Evolutionary conservation across 2,888 invertebrate genomes (phyloP), one percentile per base, ranked within the genome.

Genomic region (Phortica magna): DNA sequence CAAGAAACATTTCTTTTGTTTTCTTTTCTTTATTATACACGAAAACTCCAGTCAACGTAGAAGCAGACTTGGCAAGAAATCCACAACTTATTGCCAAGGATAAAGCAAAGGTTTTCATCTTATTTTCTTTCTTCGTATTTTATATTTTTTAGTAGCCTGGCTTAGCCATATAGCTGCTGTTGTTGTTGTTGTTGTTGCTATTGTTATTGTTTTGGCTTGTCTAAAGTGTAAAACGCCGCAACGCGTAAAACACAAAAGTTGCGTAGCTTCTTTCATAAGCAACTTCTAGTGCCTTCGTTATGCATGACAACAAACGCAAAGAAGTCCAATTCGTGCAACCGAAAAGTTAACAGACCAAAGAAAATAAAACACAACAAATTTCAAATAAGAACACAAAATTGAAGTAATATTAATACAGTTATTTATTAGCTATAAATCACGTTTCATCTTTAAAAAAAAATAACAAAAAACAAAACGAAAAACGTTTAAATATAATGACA

Each of bases 51-150:
- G n/a, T 55, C 55, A n/a, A 7, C 55, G 31, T 31, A 31, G 31
- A 31, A 31, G 31, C 2, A 31, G 65, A 55, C 70, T 80, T 79
- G 85, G 82, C 82, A 82, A 82, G 79, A 75, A 59, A 76, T 61
- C 71, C 61, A 53, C 74, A 76, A 61, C 71, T 77, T 74, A 77
- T 74, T 82, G 82, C 82, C 82, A 82, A 82, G 79, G 76, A 76
- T 79, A 72, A 48, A 53, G 61, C 19, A 31, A n/a, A 14, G 9
- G 22, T 39, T 59, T 9, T 14, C 14, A 55, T 19, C 14, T 39
- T 64, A n/a, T 64, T 22, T n/a, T 68, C 7, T 5, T 48, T 17
- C 43, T 48, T 2, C 43, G 6, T 1, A 19, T 41, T 68, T 7
- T 68, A 2, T 64, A 6, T 10, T 39, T 64, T 22, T 64, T 39